These are phyloP conservation scores for Aricia artaxerxes DNA, from an alignment of 2,888 invertebrate species.

Conservation along the genomic window DNA sequence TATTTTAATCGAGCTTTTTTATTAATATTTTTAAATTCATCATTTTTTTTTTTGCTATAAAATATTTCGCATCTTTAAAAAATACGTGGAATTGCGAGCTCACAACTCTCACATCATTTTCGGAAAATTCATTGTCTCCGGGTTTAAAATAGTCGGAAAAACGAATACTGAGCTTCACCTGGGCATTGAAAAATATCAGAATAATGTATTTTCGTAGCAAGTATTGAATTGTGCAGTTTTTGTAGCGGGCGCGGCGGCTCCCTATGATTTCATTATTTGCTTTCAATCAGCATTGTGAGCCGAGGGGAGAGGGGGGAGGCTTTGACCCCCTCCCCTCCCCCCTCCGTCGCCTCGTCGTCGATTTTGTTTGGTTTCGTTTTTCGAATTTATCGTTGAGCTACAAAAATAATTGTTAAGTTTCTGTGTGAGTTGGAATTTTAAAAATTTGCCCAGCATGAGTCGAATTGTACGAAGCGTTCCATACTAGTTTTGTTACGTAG, in stretches of 20 bases:
- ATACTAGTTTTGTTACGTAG: too few species aligned
- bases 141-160: not conserved
- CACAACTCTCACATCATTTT: not conserved
- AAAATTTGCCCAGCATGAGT: not conserved
- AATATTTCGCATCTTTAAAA: too few species aligned
- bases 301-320: conserved; percentile 30
- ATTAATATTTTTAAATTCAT: too few species aligned
- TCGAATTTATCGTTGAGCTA: conserved; percentile 72
- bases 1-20: too few species aligned
- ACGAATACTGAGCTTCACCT: conserved; percentile 35
- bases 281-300: conserved; percentile 79
- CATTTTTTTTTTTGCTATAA: too few species aligned
- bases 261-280: conserved; percentile 79
- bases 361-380: conserved; percentile 78
- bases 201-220: conserved; percentile 7
- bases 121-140: not conserved
- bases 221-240: conserved; percentile 52
- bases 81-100: not conserved
- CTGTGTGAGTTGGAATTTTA: not conserved
- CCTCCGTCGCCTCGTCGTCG: conserved; percentile 57
- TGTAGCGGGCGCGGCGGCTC: conserved; percentile 54
- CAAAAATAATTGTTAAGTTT: conserved; percentile 54
- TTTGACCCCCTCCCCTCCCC: conserved; percentile 43
- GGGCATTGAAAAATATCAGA: conserved; percentile 7
- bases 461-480: not conserved